Conservation (phyloP, 2,797 vertebrate species). For the Sebastes umbrosus region DNA sequence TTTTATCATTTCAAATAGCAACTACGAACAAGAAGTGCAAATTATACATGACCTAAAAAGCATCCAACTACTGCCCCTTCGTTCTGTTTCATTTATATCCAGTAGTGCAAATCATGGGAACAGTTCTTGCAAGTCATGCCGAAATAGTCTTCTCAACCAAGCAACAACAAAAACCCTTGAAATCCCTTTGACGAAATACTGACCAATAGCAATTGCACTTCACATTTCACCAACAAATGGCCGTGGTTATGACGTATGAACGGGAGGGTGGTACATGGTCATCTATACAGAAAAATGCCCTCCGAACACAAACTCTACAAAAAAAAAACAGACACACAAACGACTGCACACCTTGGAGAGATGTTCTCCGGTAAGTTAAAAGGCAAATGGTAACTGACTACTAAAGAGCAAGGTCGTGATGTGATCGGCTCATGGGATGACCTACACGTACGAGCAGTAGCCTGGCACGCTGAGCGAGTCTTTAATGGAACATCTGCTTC, state of each 20-base stretch:
- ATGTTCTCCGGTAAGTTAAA: conserved; percentile 52
- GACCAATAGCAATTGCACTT: conserved; percentile 78
- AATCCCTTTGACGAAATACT: conserved; percentile 64
- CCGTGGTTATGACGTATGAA: conserved; percentile 45
- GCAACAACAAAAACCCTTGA: conserved; percentile 49
- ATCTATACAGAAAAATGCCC: conserved; percentile 39
- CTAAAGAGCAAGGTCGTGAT: conserved; percentile 28
- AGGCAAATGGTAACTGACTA: conserved; percentile 67
- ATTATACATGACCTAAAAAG: conserved; percentile 64
- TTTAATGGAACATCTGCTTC: conserved; percentile 29
- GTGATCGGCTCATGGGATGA: conserved; percentile 22
- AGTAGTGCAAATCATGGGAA: conserved; percentile 77
- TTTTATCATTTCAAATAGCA: conserved; percentile 42
- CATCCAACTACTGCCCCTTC: conserved; percentile 41
- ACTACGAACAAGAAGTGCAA: conserved; percentile 69
- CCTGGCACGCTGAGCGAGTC: conserved; percentile 44
- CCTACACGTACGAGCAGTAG: conserved; percentile 34
- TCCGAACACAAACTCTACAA: conserved; percentile 40
- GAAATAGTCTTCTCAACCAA: conserved; percentile 52
- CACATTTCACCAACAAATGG: conserved; percentile 75
- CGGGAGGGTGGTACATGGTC: conserved; percentile 25
- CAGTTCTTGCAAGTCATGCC: conserved; percentile 50
- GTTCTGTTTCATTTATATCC: conserved; percentile 34
- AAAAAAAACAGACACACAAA: conserved; percentile 45
- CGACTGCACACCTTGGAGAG: conserved; percentile 50